Percentiles rank a stretch among this genome's conserved stretches.
Evolutionary conservation across 2,797 vertebrate species (phyloP).

Genomic region (Oryzias dopingdopingensis): DNA sequence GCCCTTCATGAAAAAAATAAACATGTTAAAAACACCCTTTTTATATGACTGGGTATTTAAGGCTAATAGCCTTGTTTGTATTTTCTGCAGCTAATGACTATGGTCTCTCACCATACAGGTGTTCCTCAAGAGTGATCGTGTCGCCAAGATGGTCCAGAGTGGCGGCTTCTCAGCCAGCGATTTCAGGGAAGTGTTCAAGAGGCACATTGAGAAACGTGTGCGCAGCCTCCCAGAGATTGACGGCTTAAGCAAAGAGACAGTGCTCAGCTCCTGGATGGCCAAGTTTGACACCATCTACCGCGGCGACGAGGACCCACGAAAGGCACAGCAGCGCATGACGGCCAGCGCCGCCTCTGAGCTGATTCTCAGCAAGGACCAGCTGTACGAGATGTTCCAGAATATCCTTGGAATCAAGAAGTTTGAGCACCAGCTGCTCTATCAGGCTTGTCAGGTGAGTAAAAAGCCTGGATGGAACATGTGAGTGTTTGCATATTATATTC

Average conservation of each 20-base stretch:
- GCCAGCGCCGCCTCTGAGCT: conserved; percentile 96
- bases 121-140: conserved; percentile 96
- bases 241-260: conserved; percentile 99
- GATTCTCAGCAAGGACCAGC: conserved; percentile 98
- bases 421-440: conserved; percentile 97
- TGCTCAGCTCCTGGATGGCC: conserved; percentile 99
- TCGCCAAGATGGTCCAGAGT: conserved; percentile 98
- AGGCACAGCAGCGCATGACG: conserved; percentile 97
- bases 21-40: conserved; percentile 21
- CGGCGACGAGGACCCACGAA: conserved; percentile 95
- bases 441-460: conserved; percentile 93
- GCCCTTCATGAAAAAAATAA: too few relatives aligned
- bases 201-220: conserved; percentile 98
- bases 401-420: conserved; percentile 99
- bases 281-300: conserved; percentile 99
- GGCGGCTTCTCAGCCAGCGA: conserved; percentile 95
- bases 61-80: neutral
- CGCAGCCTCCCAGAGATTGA: conserved; percentile 97
- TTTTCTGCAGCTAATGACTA: conserved; percentile 4
- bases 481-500: too few relatives aligned
- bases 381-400: conserved; percentile 99
- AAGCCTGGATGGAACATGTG: too few relatives aligned
- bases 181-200: conserved; percentile 98
- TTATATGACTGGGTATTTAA: neutral
- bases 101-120: conserved; percentile 77